Evolutionary conservation across 2,113 vertebrate species (phyloP), one percentile per base, ranked within the genome.

Genomic region (Pimephales promelas): DNA sequence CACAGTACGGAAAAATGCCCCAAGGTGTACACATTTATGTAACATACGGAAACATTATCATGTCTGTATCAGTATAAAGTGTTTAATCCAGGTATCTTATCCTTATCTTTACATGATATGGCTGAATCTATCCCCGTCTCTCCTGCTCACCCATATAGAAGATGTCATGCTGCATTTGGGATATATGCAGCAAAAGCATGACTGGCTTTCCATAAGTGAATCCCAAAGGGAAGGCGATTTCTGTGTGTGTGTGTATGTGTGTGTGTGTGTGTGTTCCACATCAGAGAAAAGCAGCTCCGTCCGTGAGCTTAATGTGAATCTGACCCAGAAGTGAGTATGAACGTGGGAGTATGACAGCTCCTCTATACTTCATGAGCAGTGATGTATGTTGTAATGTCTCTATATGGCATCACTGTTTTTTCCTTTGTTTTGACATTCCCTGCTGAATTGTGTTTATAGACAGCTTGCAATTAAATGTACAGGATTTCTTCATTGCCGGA

Each of bases 291-390:
- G 24, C 24, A 74, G 45, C 7, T 11, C 47, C 26, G 16, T 52
- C 47, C 26, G 16, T 52, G 72, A 74, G 72, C 57, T 18, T 79
- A 28, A 83, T 76, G 26, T 28, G 57, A 79, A 22, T 79, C 20
- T 79, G 76, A 62, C 57, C 72, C 56, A 83, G 72, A 83, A 76
- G 40, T 22, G 56, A 59, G 3, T 78, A 78, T 79, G 36, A 2
- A 61, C 45, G 57, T 79, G 54, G 76, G 76, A 62, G 24, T 62
- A 45, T 79, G 76, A 79, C 76, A 28, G 36, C 24, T 79, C 76
- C 36, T 62, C 40, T 79, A 59, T 34, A 40, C 22, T 75, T 77
- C 28, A 43, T 40, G 54, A 24, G 28, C 74, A 14, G 36, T 62
- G 31, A 45, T 31, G 28, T 16, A 66, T 66, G 45, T 74, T 7